Percentiles rank a stretch among this genome's conserved stretches.
Conservation (phyloP, 2,113 vertebrate genomes). For the Thinocorus orbignyianus region DNA sequence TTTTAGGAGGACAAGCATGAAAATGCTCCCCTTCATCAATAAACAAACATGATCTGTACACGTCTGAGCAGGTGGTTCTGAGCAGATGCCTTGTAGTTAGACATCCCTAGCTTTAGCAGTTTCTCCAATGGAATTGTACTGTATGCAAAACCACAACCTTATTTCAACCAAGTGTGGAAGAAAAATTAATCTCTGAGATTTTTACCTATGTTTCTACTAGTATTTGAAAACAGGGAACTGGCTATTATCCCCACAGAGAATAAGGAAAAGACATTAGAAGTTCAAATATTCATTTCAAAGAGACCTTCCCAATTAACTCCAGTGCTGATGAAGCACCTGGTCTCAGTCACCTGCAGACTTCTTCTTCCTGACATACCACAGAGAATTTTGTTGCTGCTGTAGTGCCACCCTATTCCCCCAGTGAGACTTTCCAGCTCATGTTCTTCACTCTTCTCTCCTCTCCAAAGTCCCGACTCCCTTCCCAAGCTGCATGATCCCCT, state of each 20-base stretch:
- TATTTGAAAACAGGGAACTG: background rate
- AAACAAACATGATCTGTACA: background rate
- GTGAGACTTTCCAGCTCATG: background rate
- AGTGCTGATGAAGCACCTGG: background rate
- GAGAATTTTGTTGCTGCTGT: background rate
- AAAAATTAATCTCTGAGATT: background rate
- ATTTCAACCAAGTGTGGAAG: background rate
- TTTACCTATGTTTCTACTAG: background rate
- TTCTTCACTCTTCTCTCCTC: background rate
- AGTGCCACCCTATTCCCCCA: fast-evolving
- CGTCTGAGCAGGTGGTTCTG: background rate
- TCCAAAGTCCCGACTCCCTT: background rate
- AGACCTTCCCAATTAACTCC: background rate
- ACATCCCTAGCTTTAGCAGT: background rate
- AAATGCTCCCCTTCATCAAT: background rate
- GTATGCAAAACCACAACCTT: background rate
- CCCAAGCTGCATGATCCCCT: fast-evolving
- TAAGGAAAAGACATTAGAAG: background rate
- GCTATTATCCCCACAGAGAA: background rate
- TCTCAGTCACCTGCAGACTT: background rate
- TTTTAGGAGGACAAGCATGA: background rate
- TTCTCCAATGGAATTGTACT: background rate
- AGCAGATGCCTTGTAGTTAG: background rate
- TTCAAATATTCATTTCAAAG: background rate
- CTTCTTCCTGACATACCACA: background rate